Evolutionary conservation across 2,888 invertebrate genomes (phyloP).

Genomic region (Orthosia cruda): DNA sequence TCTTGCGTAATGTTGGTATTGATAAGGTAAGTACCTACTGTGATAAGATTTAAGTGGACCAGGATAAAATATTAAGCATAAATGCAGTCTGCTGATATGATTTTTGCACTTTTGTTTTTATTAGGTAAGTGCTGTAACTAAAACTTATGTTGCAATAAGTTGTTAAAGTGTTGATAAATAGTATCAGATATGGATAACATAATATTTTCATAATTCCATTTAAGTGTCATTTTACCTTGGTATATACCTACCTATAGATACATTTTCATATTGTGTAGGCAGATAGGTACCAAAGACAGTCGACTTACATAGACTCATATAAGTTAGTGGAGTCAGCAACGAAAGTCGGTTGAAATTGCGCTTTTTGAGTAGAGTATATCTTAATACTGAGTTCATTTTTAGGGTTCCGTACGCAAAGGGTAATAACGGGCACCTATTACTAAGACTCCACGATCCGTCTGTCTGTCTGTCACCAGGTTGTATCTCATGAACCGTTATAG

Average conservation of each 20-base stretch:
- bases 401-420: too few relatives aligned
- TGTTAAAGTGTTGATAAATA: background rate
- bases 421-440: too few relatives aligned
- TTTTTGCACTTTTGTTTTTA: conserved; percentile 5
- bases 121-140: background rate
- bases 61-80: conserved; percentile 6
- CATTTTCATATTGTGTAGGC: background rate
- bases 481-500: too few relatives aligned
- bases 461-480: too few relatives aligned
- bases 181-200: background rate
- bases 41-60: background rate
- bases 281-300: background rate
- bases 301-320: background rate
- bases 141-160: conserved; percentile 9
- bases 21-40: background rate
- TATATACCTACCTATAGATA: background rate
- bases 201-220: background rate
- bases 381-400: too few relatives aligned
- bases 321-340: background rate
- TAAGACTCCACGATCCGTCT: too few relatives aligned
- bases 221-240: background rate
- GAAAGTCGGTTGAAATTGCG: background rate
- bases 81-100: conserved; percentile 6
- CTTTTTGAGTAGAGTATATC: background rate
- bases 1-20: background rate